These are phyloP conservation scores for Gulo gulo DNA, from an alignment of 2,113 vertebrate species.

Conservation along the genomic window DNA sequence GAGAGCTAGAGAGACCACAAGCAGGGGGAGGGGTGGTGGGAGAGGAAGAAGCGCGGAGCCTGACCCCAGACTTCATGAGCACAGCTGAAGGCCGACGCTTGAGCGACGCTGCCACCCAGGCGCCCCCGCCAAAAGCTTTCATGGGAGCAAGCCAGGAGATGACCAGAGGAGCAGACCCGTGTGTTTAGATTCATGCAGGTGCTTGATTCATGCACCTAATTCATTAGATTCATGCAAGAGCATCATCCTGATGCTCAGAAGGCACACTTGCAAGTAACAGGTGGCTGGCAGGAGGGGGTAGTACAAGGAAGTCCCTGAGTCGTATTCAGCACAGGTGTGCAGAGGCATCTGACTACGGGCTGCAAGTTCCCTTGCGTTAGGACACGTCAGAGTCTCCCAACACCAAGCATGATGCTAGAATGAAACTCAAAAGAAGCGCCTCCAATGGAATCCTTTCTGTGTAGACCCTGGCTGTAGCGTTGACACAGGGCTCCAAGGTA, in stretches of 20 bases:
- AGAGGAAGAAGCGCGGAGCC: background rate
- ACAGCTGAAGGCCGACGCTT: background rate
- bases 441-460: background rate
- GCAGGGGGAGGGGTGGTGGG: background rate
- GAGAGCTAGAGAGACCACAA: background rate
- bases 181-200: background rate
- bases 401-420: background rate
- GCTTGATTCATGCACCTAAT: no score
- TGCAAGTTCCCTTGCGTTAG: fast-evolving
- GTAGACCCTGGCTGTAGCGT: fast-evolving
- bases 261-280: background rate
- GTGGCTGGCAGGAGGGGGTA: fast-evolving
- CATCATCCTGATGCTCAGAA: fast-evolving
- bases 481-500: background rate
- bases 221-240: no score
- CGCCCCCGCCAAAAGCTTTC: background rate
- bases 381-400: background rate
- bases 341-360: background rate
- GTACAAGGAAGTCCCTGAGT: fast-evolving
- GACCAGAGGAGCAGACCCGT: fast-evolving
- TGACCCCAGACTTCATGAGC: background rate
- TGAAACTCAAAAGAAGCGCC: background rate
- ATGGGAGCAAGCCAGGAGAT: background rate
- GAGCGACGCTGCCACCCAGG: background rate
- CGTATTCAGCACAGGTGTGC: fast-evolving